phyloP scores from a whole-genome alignment of 2,113 vertebrate species.

The Proterorhinus semilunaris region DNA sequence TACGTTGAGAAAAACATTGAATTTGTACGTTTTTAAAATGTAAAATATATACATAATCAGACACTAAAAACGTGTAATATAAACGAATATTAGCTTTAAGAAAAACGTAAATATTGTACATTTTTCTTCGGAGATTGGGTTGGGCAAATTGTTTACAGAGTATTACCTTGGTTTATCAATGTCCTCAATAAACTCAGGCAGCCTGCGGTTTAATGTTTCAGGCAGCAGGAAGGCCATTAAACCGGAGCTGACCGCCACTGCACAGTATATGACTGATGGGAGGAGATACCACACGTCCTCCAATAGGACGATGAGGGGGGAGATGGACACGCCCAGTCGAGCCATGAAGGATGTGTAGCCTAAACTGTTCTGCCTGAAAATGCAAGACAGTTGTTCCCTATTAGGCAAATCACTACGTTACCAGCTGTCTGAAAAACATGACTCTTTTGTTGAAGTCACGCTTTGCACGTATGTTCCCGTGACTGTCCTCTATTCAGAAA shows the following conservation, averaged over 20 bases:
- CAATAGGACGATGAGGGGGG: slow-evolving; percentile 79
- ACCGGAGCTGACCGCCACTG: slow-evolving; percentile 71
- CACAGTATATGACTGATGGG: slow-evolving; percentile 73
- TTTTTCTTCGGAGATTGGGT: too few relatives aligned
- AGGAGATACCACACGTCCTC: slow-evolving; percentile 79
- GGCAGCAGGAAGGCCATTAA: slow-evolving; percentile 73
- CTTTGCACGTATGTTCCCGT: too few relatives aligned
- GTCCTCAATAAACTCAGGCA: slow-evolving; percentile 84
- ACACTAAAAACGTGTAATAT: too few relatives aligned
- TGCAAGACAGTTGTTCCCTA: slow-evolving; percentile 2
- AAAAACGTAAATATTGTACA: too few relatives aligned
- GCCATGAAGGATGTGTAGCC: slow-evolving; percentile 79
- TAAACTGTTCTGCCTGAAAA: slow-evolving; percentile 82
- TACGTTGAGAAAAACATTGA: too few relatives aligned
- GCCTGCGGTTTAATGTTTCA: slow-evolving; percentile 73
- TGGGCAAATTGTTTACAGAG: slow-evolving; percentile 14
- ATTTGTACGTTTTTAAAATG: too few relatives aligned
- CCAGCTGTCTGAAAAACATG: too few relatives aligned
- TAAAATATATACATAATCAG: too few relatives aligned
- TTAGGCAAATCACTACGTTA: too few relatives aligned
- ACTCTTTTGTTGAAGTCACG: too few relatives aligned
- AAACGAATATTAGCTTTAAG: too few relatives aligned
- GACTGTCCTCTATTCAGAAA: too few relatives aligned
- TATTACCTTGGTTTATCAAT: slow-evolving; percentile 77
- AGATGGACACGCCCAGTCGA: slow-evolving; percentile 79